A percentile compares a stretch with the other conserved stretches of the same genome.
Evolutionary conservation across 2,797 vertebrate species (phyloP).

Genomic region (Gorsachius magnificus): DNA sequence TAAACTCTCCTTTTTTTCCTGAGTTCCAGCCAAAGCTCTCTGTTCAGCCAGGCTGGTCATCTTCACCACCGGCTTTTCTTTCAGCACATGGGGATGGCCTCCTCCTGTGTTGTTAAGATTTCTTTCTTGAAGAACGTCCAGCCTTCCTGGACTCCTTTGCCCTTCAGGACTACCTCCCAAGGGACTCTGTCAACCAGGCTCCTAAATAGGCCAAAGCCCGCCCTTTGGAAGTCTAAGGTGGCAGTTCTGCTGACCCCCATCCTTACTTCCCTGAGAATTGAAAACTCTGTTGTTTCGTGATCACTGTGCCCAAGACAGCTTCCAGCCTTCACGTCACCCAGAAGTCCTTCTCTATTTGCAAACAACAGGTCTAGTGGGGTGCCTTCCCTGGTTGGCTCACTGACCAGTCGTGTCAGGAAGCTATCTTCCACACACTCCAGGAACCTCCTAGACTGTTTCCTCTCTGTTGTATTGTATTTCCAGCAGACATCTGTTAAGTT

Average conservation of each 20-base stretch:
- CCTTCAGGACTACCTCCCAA: neutral
- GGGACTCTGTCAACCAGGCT: neutral
- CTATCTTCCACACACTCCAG: neutral
- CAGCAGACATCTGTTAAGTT: neutral
- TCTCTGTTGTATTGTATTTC: neutral
- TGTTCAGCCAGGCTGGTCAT: neutral
- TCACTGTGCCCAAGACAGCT: neutral
- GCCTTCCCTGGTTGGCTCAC: neutral
- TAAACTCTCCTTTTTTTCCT: neutral
- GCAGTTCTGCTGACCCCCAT: neutral
- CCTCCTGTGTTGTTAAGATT: neutral
- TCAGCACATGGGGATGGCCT: neutral
- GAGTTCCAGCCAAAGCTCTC: neutral
- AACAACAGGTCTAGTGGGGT: no score
- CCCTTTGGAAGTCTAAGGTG: neutral
- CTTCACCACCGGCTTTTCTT: neutral
- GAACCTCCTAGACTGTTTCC: neutral
- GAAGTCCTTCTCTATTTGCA: neutral
- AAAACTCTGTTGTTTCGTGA: neutral
- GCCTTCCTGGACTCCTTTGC: neutral
- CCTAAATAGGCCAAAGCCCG: neutral
- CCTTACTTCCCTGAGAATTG: neutral
- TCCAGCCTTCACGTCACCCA: neutral
- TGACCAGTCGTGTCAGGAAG: neutral
- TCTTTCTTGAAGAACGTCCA: neutral